Percentiles rank a stretch among this genome's conserved stretches.
Evolutionary conservation across 2,113 vertebrate genomes (phyloP).

Genomic region (Nothobranchius kuhntae): DNA sequence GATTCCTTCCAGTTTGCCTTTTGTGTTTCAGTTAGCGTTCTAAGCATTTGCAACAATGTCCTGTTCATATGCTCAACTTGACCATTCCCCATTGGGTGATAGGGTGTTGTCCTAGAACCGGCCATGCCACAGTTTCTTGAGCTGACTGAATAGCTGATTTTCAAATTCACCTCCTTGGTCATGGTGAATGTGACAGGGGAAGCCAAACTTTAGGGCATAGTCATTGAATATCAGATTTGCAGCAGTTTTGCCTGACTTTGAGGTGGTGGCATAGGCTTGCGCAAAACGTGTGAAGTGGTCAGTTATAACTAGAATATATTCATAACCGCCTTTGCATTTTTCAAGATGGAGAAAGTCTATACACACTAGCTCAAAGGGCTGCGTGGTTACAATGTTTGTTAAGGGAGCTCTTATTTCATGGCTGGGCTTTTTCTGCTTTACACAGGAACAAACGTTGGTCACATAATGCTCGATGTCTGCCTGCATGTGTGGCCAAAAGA

Average conservation of each 20-base stretch:
- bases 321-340: no score
- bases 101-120: neutral
- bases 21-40: neutral
- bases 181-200: neutral
- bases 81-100: no score
- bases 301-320: no score
- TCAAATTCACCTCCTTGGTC: neutral
- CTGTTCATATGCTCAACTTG: no score
- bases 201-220: neutral
- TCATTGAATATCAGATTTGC: no score
- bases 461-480: neutral
- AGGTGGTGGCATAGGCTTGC: conserved; percentile 11
- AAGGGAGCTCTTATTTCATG: neutral
- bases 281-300: neutral
- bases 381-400: neutral
- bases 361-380: neutral
- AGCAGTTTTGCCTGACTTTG: conserved; percentile 25
- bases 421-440: neutral
- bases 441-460: neutral
- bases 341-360: no score
- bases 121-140: neutral
- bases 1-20: neutral
- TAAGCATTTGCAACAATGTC: no score
- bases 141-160: conserved; percentile 7
- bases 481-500: neutral